phyloP scores from a whole-genome alignment of 2,888 invertebrate genomes.

The Pharmacophagus antenor region DNA sequence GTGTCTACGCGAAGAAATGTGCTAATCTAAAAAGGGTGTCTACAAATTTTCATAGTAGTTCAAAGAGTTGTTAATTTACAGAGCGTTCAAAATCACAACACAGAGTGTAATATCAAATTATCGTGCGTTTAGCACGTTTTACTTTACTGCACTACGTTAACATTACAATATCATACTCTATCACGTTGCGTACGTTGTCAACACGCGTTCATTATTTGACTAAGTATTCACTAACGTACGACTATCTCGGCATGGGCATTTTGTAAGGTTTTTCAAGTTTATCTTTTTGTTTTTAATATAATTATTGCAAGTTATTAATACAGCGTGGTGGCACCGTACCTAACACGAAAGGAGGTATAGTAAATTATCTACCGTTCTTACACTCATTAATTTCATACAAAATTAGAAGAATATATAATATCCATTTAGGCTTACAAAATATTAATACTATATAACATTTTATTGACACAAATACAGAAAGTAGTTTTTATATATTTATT shows the following conservation, averaged over 20 bases:
- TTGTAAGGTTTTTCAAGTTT: neutral
- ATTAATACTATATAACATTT: conserved; percentile 66
- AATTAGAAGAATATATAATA: conserved; percentile 81
- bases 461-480: conserved; percentile 70
- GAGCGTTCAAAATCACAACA: conserved; percentile 82
- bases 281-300: neutral
- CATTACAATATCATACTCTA: conserved; percentile 67
- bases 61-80: conserved; percentile 77
- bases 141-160: conserved; percentile 55
- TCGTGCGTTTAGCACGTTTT: conserved; percentile 73
- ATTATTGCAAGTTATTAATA: too few relatives aligned
- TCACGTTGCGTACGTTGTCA: conserved; percentile 37
- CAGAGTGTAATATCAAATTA: conserved; percentile 81
- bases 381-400: conserved; percentile 68
- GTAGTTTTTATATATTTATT: conserved; percentile 47
- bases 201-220: conserved; percentile 26
- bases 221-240: too few relatives aligned
- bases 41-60: conserved; percentile 70
- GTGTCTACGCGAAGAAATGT: conserved; percentile 80
- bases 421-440: conserved; percentile 77
- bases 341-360: conserved; percentile 34
- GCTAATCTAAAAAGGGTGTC: conserved; percentile 79
- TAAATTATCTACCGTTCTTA: conserved; percentile 44
- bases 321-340: conserved; percentile 33
- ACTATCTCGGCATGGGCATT: neutral